Percentiles rank a stretch among this genome's conserved stretches.
These are phyloP conservation scores for Chelonoidis abingdonii DNA, from an alignment of 2,113 vertebrate genomes.

Conservation along the genomic window DNA sequence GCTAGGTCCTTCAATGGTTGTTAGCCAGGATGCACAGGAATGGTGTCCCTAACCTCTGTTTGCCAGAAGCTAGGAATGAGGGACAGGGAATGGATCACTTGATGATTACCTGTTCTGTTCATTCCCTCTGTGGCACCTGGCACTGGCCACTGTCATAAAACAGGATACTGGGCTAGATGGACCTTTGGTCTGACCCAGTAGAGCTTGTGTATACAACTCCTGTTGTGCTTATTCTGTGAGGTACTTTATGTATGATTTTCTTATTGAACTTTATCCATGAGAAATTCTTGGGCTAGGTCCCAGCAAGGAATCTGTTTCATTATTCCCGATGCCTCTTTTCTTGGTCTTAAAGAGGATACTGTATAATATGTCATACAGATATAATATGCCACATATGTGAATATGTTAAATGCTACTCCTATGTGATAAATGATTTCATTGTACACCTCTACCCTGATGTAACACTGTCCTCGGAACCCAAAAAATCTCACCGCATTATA, in stretches of 20 bases:
- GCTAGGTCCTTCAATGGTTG: too few relatives aligned
- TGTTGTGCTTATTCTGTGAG: slow-evolving; percentile 9
- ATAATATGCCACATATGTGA: not conserved
- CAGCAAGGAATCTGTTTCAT: not conserved
- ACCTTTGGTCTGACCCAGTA: too few relatives aligned
- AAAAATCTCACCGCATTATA: too few relatives aligned
- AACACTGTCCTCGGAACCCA: too few relatives aligned
- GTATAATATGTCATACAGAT: not conserved
- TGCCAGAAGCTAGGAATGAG: too few relatives aligned
- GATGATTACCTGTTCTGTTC: too few relatives aligned
- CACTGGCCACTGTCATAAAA: too few relatives aligned
- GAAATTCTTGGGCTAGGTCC: not conserved
- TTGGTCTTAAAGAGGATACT: not conserved
- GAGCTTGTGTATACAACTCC: not conserved
- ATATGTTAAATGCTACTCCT: not conserved
- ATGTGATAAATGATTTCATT: not conserved
- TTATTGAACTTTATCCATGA: slow-evolving; percentile 25
- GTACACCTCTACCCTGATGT: not conserved
- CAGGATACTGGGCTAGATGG: too few relatives aligned
- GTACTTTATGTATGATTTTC: not conserved
- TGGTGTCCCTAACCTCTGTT: too few relatives aligned
- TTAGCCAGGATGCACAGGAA: too few relatives aligned
- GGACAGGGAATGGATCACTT: too few relatives aligned
- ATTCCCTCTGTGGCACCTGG: too few relatives aligned
- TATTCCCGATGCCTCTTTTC: slow-evolving; percentile 1